These are phyloP conservation scores for Calliopsis andreniformis DNA, from an alignment of 1,140 invertebrate species.

Conservation along the genomic window DNA sequence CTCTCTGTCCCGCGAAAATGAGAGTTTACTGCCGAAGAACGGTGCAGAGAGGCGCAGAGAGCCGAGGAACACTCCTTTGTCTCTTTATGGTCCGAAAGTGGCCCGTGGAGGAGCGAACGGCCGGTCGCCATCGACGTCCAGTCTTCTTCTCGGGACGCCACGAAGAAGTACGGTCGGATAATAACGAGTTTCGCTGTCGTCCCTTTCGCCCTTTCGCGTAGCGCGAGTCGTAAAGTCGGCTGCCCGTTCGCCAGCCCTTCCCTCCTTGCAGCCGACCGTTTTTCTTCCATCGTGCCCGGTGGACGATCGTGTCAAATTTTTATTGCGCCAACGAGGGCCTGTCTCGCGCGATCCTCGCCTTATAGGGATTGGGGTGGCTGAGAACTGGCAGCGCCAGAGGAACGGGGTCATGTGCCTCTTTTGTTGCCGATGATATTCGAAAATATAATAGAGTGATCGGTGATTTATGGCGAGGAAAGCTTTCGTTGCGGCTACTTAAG, in stretches of 20 bases:
- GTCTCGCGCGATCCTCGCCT: constrained; percentile 59
- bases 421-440: too few species aligned
- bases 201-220: constrained; percentile 71
- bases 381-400: too few species aligned
- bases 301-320: constrained; percentile 77
- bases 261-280: constrained; percentile 48
- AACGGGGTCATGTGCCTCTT: background rate
- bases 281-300: constrained; percentile 56
- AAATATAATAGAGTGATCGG: too few species aligned
- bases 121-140: constrained; percentile 43
- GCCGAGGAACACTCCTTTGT: constrained; percentile 77
- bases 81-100: constrained; percentile 81
- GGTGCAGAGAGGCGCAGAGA: constrained; percentile 51
- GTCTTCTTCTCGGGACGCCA: constrained; percentile 65
- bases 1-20: constrained; percentile 78
- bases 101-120: constrained; percentile 62
- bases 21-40: constrained; percentile 78
- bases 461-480: too few species aligned
- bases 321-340: constrained; percentile 71
- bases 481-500: too few species aligned
- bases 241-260: constrained; percentile 21
- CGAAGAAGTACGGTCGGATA: constrained; percentile 78
- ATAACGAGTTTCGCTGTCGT: constrained; percentile 80
- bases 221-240: constrained; percentile 73
- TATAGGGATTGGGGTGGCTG: constrained; percentile 44